These are phyloP conservation scores for Calidris pygmaea DNA, from an alignment of 2,113 vertebrate genomes.

Conservation along the genomic window DNA sequence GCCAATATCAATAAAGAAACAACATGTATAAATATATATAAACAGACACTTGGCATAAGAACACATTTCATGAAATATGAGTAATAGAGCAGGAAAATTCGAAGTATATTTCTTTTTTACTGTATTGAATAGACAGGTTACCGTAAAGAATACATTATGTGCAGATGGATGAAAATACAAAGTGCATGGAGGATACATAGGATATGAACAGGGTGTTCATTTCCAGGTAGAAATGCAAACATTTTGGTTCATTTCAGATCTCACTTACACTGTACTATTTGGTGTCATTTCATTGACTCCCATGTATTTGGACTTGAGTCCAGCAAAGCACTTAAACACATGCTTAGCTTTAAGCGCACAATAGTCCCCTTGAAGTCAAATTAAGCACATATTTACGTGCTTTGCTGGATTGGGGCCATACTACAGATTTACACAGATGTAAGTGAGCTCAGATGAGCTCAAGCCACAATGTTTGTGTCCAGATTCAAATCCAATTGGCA, in stretches of 20 bases:
- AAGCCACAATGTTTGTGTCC: constrained; percentile 70
- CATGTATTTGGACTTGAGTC: constrained; percentile 49
- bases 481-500: constrained; percentile 70
- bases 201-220: constrained; percentile 14
- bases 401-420: constrained; percentile 57
- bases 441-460: constrained; percentile 71
- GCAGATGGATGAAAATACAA: constrained; percentile 25
- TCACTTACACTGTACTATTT: constrained; percentile 39
- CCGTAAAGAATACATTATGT: constrained; percentile 9
- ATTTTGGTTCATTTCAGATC: constrained; percentile 67
- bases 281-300: constrained; percentile 63
- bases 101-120: constrained; percentile 62
- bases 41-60: constrained; percentile 62
- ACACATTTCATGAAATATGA: constrained; percentile 56
- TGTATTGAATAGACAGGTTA: constrained; percentile 51
- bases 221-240: constrained; percentile 58
- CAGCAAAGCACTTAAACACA: constrained; percentile 70
- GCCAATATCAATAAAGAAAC: constrained; percentile 69
- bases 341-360: constrained; percentile 61
- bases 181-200: background rate
- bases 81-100: constrained; percentile 59
- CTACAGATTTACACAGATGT: constrained; percentile 72
- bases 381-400: constrained; percentile 70
- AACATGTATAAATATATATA: constrained; percentile 69
- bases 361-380: constrained; percentile 70